Evolutionary conservation across 2,888 invertebrate genomes (phyloP), one percentile per base, ranked within the genome.

Genomic region (Perdita meconis): DNA sequence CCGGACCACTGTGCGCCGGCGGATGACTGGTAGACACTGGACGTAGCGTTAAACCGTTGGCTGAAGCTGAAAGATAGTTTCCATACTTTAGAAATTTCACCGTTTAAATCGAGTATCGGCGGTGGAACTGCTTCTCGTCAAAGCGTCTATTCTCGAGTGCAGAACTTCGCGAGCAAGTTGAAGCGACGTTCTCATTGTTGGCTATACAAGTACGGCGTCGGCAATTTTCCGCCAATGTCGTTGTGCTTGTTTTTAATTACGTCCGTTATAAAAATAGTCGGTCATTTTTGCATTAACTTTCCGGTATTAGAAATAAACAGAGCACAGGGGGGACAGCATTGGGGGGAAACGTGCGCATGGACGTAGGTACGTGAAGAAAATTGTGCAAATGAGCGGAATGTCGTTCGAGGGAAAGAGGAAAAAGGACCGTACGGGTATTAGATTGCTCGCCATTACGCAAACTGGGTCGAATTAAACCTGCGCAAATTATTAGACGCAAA

Each of bases 301-400:
- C 75, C 42, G 63, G 63, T 59, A 59, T 66, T 70, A 47, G 42
- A 67, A 67, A 24, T 59, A 78, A 70, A 47, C 63, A 50, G 63
- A 50, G 59, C 57, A 53, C 42, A 1, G 5, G 6, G 44, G 19
- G 51, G 12, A 0, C 34, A n/a, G 10, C 47, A 6, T 47, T 44
- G 5, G 30, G 44, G 53, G 53, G 60, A 56, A 50, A 60, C 26
- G 30, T 44, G 59, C 59, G 50, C 60, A 10, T 38, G 26, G n/a
- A 38, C 16, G 53, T 65, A 51, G 61, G 47, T 26, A 64, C 40
- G 34, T 34, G 1, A 40, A 57, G 38, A 42, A 69, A 69, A 75
- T 70, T 75, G 57, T 57, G 57, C 61, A 63, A 75, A 75, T 44
- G 53, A 38, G 42, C 19, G 53, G 65, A 74, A 74, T 75, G 53